Evolutionary conservation across 2,888 invertebrate species (phyloP).

Genomic region (Sphaerophoria rueppellii): DNA sequence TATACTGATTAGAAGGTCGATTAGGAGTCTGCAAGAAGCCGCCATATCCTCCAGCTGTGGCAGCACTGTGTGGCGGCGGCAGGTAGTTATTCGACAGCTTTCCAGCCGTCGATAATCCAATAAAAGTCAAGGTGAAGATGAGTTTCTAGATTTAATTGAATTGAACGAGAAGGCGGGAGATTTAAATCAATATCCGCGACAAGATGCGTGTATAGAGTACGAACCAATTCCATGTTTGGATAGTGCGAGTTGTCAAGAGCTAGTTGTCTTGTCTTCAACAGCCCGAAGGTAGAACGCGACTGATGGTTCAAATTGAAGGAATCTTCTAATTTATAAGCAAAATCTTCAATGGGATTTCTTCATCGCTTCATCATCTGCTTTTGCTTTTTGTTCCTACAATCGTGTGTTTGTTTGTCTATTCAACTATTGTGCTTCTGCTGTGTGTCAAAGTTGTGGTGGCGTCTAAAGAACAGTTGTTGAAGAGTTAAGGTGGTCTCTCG

Average conservation of each 20-base stretch:
- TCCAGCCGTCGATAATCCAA: conserved; percentile 75
- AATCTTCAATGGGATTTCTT: conserved; percentile 47
- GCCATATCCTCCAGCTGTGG: conserved; percentile 74
- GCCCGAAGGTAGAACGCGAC: conserved; percentile 65
- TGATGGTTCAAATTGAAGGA: conserved; percentile 62
- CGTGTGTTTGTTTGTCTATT: conserved; percentile 19
- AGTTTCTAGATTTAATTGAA: conserved; percentile 42
- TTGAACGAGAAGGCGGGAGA: conserved; percentile 7
- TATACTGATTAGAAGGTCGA: conserved; percentile 76
- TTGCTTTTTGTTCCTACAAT: background rate
- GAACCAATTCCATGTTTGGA: conserved; percentile 63
- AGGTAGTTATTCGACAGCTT: conserved; percentile 78
- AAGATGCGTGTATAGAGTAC: background rate
- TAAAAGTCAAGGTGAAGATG: conserved; percentile 45
- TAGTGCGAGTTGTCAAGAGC: conserved; percentile 32
- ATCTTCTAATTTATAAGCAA: conserved; percentile 68
- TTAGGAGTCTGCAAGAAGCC: conserved; percentile 74
- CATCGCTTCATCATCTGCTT: conserved; percentile 46
- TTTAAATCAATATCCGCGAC: conserved; percentile 1
- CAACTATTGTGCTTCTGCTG: conserved; percentile 10
- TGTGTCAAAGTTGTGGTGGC: conserved; percentile 19
- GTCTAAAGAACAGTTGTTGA: conserved; percentile 32
- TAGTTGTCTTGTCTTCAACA: conserved; percentile 39
- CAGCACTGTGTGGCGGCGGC: conserved; percentile 76
- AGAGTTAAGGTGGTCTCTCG: conserved; percentile 34